Conservation (phyloP, 2,113 vertebrate genomes). For the Pomatostomus ruficeps region DNA sequence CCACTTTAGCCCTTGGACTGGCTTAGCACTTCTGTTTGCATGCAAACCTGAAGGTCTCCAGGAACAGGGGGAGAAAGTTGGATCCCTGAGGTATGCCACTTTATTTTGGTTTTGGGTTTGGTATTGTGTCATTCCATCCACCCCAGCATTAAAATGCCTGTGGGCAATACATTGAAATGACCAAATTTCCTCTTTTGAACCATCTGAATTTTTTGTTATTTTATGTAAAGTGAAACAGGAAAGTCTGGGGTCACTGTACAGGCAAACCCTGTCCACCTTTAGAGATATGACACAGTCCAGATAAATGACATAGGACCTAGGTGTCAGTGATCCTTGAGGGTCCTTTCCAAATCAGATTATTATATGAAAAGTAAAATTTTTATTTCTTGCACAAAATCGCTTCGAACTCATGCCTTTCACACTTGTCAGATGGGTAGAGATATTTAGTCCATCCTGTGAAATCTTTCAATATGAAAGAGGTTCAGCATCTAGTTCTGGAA, state of each 20-base stretch:
- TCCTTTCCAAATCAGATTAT: neutral
- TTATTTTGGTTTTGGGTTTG: neutral
- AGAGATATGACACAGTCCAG: neutral
- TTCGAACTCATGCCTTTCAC: neutral
- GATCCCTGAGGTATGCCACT: neutral
- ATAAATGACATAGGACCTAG: fast-evolving
- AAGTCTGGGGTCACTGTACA: neutral
- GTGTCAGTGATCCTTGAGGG: neutral
- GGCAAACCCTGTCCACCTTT: neutral
- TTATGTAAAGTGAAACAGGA: neutral
- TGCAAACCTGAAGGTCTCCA: neutral
- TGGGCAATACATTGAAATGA: neutral
- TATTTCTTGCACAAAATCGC: neutral
- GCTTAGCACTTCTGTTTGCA: neutral
- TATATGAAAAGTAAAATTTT: neutral
- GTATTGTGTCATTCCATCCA: neutral
- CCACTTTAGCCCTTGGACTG: neutral
- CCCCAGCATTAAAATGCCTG: neutral
- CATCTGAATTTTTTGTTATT: neutral
- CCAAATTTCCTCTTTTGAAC: neutral
- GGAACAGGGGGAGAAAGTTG: fast-evolving
- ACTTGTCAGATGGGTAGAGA: neutral
- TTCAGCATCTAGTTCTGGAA: neutral
- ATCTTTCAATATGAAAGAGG: neutral
- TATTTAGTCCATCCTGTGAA: neutral